These are phyloP conservation scores for Clarias macrocephalus DNA, from an alignment of 2,113 vertebrate genomes.

Conservation along the genomic window DNA sequence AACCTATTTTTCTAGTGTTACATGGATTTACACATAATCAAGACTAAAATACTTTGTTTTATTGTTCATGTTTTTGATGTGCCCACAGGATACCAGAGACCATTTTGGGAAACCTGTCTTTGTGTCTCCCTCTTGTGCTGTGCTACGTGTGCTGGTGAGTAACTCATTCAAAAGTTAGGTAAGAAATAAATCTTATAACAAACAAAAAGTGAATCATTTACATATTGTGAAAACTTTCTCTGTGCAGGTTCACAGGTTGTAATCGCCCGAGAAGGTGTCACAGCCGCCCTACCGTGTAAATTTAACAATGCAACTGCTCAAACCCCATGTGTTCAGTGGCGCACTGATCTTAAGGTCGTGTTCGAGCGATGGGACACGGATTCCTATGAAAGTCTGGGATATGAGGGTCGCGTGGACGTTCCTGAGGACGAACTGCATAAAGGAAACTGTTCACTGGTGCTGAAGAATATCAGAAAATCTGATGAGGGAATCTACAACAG, in stretches of 20 bases:
- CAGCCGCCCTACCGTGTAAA: neutral
- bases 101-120: no score
- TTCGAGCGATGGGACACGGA: neutral
- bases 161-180: no score
- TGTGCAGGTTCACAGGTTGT: neutral
- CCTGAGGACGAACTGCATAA: neutral
- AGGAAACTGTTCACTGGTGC: slow-evolving; percentile 5
- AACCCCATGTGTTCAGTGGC: neutral
- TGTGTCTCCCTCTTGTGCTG: no score
- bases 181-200: no score
- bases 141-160: no score
- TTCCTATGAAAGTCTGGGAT: neutral
- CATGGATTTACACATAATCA: no score
- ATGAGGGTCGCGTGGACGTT: neutral
- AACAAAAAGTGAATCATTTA: no score
- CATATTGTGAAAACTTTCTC: neutral
- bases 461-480: neutral
- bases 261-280: neutral
- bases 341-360: neutral
- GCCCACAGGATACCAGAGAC: no score
- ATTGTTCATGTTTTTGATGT: no score
- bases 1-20: no score
- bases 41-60: no score
- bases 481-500: neutral
- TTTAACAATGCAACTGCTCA: neutral